These are phyloP conservation scores for Achlya flavicornis DNA, from an alignment of 2,888 invertebrate species.

Conservation along the genomic window DNA sequence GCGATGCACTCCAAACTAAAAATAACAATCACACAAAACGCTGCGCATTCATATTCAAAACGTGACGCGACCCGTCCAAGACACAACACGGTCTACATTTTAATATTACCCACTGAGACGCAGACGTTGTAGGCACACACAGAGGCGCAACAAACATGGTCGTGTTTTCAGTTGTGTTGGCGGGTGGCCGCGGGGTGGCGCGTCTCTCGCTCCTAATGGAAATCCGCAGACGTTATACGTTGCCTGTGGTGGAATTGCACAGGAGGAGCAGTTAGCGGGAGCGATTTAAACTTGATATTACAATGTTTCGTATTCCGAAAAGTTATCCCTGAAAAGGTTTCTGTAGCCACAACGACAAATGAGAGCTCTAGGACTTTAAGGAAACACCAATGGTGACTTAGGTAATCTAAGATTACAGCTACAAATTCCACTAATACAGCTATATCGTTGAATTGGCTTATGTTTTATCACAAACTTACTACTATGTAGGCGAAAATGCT, in stretches of 20 bases:
- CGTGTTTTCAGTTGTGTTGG: conserved; percentile 38
- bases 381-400: no score
- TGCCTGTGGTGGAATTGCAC: conserved; percentile 19
- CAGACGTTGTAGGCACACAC: conserved; percentile 1
- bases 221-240: conserved; percentile 63
- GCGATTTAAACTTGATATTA: neutral
- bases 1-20: conserved; percentile 2
- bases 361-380: no score
- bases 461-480: no score
- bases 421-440: no score
- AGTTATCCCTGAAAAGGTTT: neutral
- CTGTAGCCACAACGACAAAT: no score
- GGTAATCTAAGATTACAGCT: no score
- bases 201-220: conserved; percentile 61
- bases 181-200: conserved; percentile 36
- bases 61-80: neutral
- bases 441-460: no score
- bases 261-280: neutral
- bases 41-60: conserved; percentile 4
- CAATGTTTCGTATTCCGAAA: neutral
- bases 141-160: neutral
- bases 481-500: no score
- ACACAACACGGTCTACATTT: conserved; percentile 3
- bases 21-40: neutral
- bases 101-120: conserved; percentile 4